Evolutionary conservation across 2,888 invertebrate species (phyloP).

Genomic region (Ormyrus labotus): DNA sequence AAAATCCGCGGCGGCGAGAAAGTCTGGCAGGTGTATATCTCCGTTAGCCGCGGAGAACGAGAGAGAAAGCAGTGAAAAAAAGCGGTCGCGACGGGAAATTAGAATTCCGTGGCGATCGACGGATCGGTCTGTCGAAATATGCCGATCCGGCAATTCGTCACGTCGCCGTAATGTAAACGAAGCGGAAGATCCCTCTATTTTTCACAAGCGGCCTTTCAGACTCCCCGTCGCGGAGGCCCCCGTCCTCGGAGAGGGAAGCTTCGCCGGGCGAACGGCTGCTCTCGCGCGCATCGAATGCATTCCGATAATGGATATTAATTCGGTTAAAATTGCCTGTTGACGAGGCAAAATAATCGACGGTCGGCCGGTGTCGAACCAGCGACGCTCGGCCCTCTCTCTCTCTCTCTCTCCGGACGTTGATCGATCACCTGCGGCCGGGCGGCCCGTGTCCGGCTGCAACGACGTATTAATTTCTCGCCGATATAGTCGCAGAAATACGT

Average conservation of each 20-base stretch:
- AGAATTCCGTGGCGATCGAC: slow-evolving; percentile 60
- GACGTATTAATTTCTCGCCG: slow-evolving; percentile 52
- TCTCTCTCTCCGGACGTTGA: slow-evolving; percentile 48
- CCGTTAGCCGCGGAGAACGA: neutral
- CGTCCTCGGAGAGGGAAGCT: neutral
- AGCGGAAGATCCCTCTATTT: slow-evolving; percentile 60
- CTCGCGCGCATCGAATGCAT: slow-evolving; percentile 46
- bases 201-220: slow-evolving; percentile 52
- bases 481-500: slow-evolving; percentile 34
- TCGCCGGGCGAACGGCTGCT: slow-evolving; percentile 47
- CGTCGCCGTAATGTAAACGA: slow-evolving; percentile 58
- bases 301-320: slow-evolving; percentile 62
- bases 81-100: slow-evolving; percentile 55
- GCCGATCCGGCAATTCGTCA: slow-evolving; percentile 60
- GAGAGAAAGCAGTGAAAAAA: slow-evolving; percentile 40
- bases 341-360: slow-evolving; percentile 57
- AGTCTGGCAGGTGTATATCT: neutral
- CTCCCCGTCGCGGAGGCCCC: neutral
- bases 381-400: neutral
- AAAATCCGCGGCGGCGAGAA: slow-evolving; percentile 42
- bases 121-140: slow-evolving; percentile 60
- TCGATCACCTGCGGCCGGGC: slow-evolving; percentile 41
- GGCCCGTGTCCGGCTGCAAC: slow-evolving; percentile 3
- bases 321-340: slow-evolving; percentile 55
- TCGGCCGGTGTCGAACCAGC: neutral